A percentile compares a stretch with the other conserved stretches of the same genome.
phyloP scores from a whole-genome alignment of 2,888 invertebrate species.

The Agrochola litura region DNA sequence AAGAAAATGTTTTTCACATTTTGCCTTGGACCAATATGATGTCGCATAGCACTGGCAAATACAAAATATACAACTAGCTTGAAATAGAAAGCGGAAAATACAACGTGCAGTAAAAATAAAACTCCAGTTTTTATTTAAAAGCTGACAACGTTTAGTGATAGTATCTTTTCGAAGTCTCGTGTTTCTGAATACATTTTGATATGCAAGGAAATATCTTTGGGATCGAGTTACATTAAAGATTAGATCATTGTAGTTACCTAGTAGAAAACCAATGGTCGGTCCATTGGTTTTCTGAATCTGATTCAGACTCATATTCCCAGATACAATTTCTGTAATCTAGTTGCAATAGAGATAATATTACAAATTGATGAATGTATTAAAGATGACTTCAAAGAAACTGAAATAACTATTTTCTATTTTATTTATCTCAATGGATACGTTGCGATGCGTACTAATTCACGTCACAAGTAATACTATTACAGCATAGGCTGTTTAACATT shows the following conservation, averaged over 20 bases:
- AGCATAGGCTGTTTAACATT: conserved; percentile 40
- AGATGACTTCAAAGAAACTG: conserved; percentile 42
- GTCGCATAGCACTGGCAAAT: conserved; percentile 8
- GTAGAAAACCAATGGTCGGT: no score
- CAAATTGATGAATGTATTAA: conserved; percentile 33
- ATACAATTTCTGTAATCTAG: conserved; percentile 21
- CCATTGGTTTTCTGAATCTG: conserved; percentile 8
- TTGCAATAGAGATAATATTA: conserved; percentile 19
- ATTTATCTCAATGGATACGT: conserved; percentile 26
- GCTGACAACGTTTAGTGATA: conserved; percentile 2
- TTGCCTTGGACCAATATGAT: conserved; percentile 24
- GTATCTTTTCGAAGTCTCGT: not conserved
- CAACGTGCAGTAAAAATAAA: conserved; percentile 30
- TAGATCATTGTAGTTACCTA: not conserved
- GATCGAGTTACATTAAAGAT: conserved; percentile 1
- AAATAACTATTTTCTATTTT: conserved; percentile 20
- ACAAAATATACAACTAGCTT: conserved; percentile 3
- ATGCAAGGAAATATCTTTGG: conserved; percentile 14
- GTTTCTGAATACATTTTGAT: conserved; percentile 18
- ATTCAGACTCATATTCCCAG: conserved; percentile 3
- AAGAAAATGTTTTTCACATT: conserved; percentile 11
- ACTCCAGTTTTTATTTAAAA: conserved; percentile 15
- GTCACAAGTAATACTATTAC: conserved; percentile 44
- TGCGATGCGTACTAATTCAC: conserved; percentile 20
- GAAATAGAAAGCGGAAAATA: conserved; percentile 44